Evolutionary conservation across 2,888 invertebrate genomes (phyloP).

Genomic region (Eumacrocentrus americanus): DNA sequence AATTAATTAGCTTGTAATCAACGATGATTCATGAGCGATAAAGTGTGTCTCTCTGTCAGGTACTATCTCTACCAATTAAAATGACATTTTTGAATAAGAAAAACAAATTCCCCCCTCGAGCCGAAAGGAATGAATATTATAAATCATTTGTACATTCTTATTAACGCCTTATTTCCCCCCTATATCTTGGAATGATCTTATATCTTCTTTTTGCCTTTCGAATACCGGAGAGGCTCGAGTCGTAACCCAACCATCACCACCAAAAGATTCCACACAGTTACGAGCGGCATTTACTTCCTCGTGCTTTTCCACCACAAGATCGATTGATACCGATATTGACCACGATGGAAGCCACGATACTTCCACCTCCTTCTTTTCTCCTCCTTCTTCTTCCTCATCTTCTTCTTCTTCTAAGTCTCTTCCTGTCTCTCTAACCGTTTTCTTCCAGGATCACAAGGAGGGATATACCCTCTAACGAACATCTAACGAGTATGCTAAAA

Average conservation of each 20-base stretch:
- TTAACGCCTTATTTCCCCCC: constrained; percentile 21
- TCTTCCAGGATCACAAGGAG: constrained; percentile 6
- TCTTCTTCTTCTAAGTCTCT: constrained; percentile 16
- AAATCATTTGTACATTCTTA: too few relatives aligned
- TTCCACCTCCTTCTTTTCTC: constrained; percentile 31
- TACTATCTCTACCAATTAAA: too few relatives aligned
- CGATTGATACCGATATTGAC: constrained; percentile 37
- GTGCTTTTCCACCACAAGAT: constrained; percentile 34
- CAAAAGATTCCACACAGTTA: constrained; percentile 42
- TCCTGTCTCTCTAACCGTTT: constrained; percentile 30
- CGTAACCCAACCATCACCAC: constrained; percentile 58
- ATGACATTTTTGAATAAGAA: too few relatives aligned
- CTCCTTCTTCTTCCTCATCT: constrained; percentile 16
- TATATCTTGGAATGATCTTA: not conserved
- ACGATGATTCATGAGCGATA: too few relatives aligned
- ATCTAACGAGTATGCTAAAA: constrained; percentile 42
- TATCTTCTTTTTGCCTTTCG: constrained; percentile 8
- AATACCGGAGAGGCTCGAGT: constrained; percentile 32
- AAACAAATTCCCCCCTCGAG: too few relatives aligned
- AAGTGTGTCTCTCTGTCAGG: too few relatives aligned
- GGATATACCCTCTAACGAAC: constrained; percentile 37
- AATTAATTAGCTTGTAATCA: too few relatives aligned
- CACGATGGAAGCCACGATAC: constrained; percentile 32
- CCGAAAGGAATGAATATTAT: too few relatives aligned
- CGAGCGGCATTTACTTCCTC: constrained; percentile 34